phyloP scores from a whole-genome alignment of 2,888 invertebrate species.

The Bombylius major region DNA sequence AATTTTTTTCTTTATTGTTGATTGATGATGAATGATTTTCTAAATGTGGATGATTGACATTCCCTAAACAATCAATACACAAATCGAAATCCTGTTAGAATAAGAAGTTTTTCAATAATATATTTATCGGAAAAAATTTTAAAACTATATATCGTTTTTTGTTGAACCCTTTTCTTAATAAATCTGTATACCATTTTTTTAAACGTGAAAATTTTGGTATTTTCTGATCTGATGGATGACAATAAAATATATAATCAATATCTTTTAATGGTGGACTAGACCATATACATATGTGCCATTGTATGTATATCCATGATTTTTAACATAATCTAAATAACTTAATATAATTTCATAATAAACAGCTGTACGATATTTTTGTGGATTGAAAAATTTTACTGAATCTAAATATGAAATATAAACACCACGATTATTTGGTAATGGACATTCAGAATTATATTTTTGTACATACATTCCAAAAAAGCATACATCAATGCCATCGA shows the following conservation, averaged over 20 bases:
- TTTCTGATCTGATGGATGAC: conserved; percentile 98
- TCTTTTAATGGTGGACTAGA: conserved; percentile 99
- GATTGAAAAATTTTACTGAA: conserved; percentile 98
- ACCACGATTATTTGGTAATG: conserved; percentile 86
- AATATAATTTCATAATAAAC: conserved; percentile 99
- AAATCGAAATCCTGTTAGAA: conserved; percentile 80
- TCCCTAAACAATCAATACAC: conserved; percentile 88
- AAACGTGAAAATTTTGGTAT: conserved; percentile 98
- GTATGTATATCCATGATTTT: conserved; percentile 93
- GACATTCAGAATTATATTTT: conserved; percentile 97
- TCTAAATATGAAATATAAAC: conserved; percentile 99
- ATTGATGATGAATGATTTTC: conserved; percentile 85
- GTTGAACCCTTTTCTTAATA: conserved; percentile 99
- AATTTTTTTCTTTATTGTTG: conserved; percentile 76
- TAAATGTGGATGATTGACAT: conserved; percentile 87
- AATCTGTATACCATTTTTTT: conserved; percentile 99
- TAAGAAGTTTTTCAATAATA: conserved; percentile 76
- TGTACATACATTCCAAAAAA: conserved; percentile 99
- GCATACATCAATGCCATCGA: conserved; percentile 96
- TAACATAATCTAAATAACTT: conserved; percentile 97
- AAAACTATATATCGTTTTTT: conserved; percentile 95
- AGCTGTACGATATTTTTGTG: conserved; percentile 89
- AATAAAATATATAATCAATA: conserved; percentile 99
- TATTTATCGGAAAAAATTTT: conserved; percentile 91
- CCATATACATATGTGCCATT: conserved; percentile 99